phyloP scores from a whole-genome alignment of 2,113 vertebrate genomes.

The Etheostoma cragini region DNA sequence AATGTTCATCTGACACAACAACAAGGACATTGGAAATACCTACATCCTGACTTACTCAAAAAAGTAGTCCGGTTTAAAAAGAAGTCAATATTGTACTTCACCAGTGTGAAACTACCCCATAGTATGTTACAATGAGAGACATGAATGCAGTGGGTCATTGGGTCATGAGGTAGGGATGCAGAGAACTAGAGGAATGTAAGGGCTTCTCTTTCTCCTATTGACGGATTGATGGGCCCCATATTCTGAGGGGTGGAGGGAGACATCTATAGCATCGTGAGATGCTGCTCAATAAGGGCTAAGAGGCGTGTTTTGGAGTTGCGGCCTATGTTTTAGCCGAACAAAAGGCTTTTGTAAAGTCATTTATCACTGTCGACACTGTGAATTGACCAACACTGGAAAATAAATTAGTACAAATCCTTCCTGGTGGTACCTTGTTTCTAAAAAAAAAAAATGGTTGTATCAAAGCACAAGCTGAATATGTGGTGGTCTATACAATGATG shows the following conservation, averaged over 20 bases:
- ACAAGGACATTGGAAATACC: not conserved
- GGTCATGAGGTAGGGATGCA: slow-evolving; percentile 62
- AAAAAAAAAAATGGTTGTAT: slow-evolving; percentile 35
- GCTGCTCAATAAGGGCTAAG: slow-evolving; percentile 61
- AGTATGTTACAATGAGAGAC: slow-evolving; percentile 57
- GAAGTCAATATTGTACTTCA: slow-evolving; percentile 52
- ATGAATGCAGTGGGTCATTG: slow-evolving; percentile 67
- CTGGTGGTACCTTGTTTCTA: slow-evolving; percentile 55
- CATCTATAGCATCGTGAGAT: slow-evolving; percentile 41
- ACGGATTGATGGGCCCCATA: slow-evolving; percentile 74
- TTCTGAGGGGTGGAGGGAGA: slow-evolving; percentile 58
- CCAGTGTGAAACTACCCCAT: slow-evolving; percentile 61
- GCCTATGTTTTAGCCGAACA: slow-evolving; percentile 68
- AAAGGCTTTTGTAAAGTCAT: slow-evolving; percentile 65
- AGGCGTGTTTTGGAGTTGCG: slow-evolving; percentile 18
- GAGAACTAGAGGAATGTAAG: slow-evolving; percentile 66
- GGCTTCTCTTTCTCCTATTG: slow-evolving; percentile 62
- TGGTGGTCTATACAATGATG: slow-evolving; percentile 3
- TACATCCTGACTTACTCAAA: not conserved
- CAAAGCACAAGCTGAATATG: slow-evolving; percentile 7
- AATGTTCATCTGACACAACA: not conserved
- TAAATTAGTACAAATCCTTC: slow-evolving; percentile 31
- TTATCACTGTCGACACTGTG: slow-evolving; percentile 54
- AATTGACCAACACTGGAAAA: slow-evolving; percentile 35
- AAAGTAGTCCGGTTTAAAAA: slow-evolving; percentile 1